These are phyloP conservation scores for Entomobrya multifasciata DNA, from an alignment of 2,888 invertebrate species.

Conservation along the genomic window DNA sequence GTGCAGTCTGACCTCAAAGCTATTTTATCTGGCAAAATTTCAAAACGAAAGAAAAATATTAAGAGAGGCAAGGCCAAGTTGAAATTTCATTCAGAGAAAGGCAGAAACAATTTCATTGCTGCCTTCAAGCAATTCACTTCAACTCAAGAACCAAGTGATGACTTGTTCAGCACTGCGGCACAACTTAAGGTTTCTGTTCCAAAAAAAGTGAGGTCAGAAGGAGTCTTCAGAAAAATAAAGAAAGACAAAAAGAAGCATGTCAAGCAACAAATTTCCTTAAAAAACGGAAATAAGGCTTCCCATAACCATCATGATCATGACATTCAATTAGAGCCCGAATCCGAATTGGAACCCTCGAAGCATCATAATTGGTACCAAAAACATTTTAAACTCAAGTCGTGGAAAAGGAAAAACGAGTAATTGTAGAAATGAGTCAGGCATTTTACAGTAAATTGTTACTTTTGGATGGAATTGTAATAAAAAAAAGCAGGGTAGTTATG, in stretches of 20 bases:
- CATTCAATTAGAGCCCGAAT: no score
- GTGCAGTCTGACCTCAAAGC: conserved; percentile 63
- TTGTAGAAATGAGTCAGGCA: no score
- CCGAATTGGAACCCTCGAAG: not conserved
- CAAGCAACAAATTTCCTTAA: no score
- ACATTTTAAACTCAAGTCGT: conserved; percentile 24
- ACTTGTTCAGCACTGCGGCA: conserved; percentile 9
- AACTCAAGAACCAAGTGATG: conserved; percentile 39
- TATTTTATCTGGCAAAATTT: conserved; percentile 50
- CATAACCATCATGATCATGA: no score
- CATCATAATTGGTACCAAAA: conserved; percentile 56
- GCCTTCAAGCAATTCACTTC: conserved; percentile 29
- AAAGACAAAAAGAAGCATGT: no score
- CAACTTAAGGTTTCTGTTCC: conserved; percentile 55
- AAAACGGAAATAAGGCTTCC: no score
- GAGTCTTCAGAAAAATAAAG: no score
- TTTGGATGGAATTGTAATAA: no score
- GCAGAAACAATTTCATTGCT: conserved; percentile 53
- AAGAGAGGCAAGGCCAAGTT: conserved; percentile 41
- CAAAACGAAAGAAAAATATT: conserved; percentile 37
- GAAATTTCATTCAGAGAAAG: conserved; percentile 37
- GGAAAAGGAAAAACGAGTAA: conserved; percentile 47
- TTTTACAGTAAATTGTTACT: no score
- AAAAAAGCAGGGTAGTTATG: no score
- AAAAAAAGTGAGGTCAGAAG: not conserved